A percentile compares a stretch with the other conserved stretches of the same genome.
phyloP scores from a whole-genome alignment of 2,888 invertebrate genomes.

The Drosophila austrosaltans region DNA sequence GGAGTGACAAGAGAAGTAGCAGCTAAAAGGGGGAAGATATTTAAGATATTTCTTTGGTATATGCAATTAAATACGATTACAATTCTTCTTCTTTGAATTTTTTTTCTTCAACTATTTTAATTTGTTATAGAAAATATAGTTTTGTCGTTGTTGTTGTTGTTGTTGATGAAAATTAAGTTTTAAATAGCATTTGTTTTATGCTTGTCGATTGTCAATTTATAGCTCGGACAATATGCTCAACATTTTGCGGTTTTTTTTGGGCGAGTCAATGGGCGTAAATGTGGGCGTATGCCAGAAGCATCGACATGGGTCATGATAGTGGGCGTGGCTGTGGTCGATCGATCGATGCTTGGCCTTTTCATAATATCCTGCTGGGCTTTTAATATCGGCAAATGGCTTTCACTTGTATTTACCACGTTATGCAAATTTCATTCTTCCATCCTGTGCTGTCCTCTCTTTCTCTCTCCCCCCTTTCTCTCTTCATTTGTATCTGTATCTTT shows the following conservation, averaged over 20 bases:
- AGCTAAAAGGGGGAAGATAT: neutral
- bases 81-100: neutral
- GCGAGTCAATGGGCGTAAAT: neutral
- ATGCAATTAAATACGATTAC: neutral
- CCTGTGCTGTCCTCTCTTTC: neutral
- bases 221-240: slow-evolving; percentile 7
- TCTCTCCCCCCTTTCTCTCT: neutral
- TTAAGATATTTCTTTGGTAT: neutral
- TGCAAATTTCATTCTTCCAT: slow-evolving; percentile 43
- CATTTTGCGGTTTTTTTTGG: slow-evolving; percentile 3
- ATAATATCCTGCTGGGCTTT: slow-evolving; percentile 45
- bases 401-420: slow-evolving; percentile 53
- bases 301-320: neutral
- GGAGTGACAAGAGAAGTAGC: neutral
- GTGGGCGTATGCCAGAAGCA: neutral
- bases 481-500: neutral
- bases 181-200: slow-evolving; percentile 14
- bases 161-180: slow-evolving; percentile 20
- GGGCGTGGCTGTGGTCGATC: slow-evolving; percentile 21
- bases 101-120: neutral
- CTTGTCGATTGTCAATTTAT: slow-evolving; percentile 19
- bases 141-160: neutral
- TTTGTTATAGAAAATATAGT: neutral
- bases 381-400: slow-evolving; percentile 49
- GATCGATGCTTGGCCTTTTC: slow-evolving; percentile 34